Conservation (phyloP, 2,888 invertebrate species). For the Uropetala carovei region DNA sequence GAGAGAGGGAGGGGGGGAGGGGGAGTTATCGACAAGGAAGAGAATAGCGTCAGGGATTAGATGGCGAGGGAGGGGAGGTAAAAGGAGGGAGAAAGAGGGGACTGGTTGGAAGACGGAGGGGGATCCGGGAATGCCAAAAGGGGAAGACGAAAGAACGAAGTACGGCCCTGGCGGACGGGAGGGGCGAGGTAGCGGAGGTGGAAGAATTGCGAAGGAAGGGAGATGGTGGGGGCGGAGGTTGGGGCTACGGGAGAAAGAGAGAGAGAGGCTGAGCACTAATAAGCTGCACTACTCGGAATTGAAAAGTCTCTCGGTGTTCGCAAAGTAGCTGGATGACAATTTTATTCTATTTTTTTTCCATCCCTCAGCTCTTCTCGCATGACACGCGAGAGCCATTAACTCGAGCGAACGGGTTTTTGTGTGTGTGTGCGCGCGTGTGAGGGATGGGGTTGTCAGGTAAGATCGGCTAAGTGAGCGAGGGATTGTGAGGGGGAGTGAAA, state of each 20-base stretch:
- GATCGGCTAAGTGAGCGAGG: not conserved
- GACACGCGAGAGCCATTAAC: constrained; percentile 38
- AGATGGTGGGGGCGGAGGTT: not conserved
- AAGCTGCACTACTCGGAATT: constrained; percentile 65
- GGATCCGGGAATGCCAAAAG: not conserved
- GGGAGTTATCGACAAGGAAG: not conserved
- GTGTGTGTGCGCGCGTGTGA: not conserved
- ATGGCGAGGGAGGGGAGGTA: not conserved
- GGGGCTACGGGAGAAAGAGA: not conserved
- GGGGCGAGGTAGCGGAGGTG: not conserved
- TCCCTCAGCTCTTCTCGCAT: not conserved
- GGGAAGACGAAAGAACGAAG: not conserved
- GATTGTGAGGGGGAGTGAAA: not conserved
- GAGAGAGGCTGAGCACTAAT: constrained; percentile 23
- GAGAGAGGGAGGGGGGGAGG: not conserved
- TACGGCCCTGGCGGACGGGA: not conserved
- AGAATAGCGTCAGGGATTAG: not conserved
- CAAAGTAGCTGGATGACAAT: constrained; percentile 56
- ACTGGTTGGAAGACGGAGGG: not conserved
- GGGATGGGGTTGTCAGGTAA: not conserved
- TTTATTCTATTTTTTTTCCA: not conserved
- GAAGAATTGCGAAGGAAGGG: not conserved
- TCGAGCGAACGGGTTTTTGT: constrained; percentile 32
- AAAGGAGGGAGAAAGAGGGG: not conserved
- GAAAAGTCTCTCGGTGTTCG: constrained; percentile 52